Conservation (phyloP, 2,888 invertebrate genomes). For the Ophonus ardosiacus region DNA sequence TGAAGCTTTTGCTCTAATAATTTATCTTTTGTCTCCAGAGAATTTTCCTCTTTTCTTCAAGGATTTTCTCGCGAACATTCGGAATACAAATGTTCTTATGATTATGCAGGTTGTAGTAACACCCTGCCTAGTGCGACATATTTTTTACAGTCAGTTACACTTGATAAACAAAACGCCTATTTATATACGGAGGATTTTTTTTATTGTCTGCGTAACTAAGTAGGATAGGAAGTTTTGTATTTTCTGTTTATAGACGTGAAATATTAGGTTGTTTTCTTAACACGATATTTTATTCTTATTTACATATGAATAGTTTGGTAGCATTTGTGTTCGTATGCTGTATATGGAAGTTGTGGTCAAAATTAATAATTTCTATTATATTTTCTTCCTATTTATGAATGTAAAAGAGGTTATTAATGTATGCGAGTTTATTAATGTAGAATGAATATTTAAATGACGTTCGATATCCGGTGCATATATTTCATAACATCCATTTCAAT, state of each 20-base stretch:
- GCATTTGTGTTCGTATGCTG: neutral
- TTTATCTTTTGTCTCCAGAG: conserved; percentile 3
- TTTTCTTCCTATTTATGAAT: neutral
- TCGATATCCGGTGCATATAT: neutral
- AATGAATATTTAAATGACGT: neutral
- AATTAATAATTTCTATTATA: neutral
- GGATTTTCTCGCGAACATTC: neutral
- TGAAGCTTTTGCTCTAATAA: conserved; percentile 19
- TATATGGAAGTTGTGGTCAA: neutral
- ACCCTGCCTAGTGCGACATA: neutral
- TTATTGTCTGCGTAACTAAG: neutral
- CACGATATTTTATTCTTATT: neutral
- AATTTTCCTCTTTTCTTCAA: conserved; percentile 2
- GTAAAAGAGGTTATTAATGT: neutral
- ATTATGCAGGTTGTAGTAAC: conserved; percentile 18
- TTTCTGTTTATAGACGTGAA: conserved; percentile 12
- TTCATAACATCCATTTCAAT: too few species aligned
- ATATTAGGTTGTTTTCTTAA: conserved; percentile 15
- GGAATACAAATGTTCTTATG: conserved; percentile 37
- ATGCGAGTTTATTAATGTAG: neutral
- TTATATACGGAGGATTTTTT: conserved; percentile 13
- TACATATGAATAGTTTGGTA: conserved; percentile 7
- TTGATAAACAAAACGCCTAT: conserved; percentile 26
- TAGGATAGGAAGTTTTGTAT: conserved; percentile 22
- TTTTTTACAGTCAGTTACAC: conserved; percentile 7